Evolutionary conservation across 2,113 vertebrate species (phyloP).

Genomic region (Pundamilia nyererei): DNA sequence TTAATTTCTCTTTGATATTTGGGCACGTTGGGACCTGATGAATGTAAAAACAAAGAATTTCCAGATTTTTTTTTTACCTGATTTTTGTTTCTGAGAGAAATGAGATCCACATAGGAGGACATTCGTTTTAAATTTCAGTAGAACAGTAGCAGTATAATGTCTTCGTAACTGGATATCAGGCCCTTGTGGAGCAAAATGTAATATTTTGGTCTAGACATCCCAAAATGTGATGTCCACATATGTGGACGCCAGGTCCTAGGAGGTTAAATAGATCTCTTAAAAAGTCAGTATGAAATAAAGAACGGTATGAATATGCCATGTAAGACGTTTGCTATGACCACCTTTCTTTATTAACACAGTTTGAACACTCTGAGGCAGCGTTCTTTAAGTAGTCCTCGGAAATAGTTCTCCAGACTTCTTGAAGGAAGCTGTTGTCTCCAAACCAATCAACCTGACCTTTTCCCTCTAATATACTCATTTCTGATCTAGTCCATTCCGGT

Average conservation of each 20-base stretch:
- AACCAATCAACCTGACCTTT: neutral
- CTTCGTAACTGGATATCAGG: neutral
- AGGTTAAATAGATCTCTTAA: neutral
- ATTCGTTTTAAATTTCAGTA: neutral
- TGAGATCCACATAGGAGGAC: neutral
- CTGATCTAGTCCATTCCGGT: neutral
- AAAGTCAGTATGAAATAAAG: neutral
- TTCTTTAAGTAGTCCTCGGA: neutral
- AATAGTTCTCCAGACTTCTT: neutral
- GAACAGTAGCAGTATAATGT: neutral
- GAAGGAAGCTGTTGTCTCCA: neutral
- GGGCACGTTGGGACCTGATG: neutral
- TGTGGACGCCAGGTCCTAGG: neutral
- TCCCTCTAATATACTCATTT: neutral
- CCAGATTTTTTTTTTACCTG: neutral
- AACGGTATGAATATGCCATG: neutral
- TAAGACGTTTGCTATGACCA: neutral
- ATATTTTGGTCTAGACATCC: neutral
- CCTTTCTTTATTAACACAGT: neutral
- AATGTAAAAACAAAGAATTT: neutral
- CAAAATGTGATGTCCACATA: neutral
- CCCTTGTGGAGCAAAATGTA: neutral
- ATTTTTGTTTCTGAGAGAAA: neutral
- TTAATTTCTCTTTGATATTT: neutral
- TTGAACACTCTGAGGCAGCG: neutral